Conservation (phyloP, 2,113 vertebrate species). For the Semicossyphus pulcher region DNA sequence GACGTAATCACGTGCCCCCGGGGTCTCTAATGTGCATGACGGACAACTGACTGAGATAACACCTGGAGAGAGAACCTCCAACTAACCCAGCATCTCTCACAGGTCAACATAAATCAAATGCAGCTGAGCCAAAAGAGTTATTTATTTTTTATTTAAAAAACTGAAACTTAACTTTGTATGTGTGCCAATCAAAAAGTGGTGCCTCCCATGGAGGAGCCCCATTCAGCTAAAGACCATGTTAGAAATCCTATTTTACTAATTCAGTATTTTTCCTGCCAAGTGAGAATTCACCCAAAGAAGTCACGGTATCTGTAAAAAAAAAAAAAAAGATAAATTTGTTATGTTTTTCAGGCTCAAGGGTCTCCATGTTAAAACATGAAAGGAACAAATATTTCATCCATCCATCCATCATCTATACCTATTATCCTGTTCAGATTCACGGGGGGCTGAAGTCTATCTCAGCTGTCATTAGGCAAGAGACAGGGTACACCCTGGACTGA, state of each 20-base stretch:
- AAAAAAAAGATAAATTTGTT: background rate
- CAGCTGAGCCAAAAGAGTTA: slow-evolving; percentile 10
- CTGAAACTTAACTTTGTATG: slow-evolving; percentile 13
- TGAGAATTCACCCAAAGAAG: slow-evolving; percentile 10
- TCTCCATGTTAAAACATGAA: background rate
- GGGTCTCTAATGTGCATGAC: slow-evolving; percentile 22
- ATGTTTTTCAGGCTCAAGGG: background rate
- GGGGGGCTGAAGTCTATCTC: too few species aligned
- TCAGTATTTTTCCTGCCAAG: background rate
- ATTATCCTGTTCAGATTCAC: too few species aligned
- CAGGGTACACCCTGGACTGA: too few species aligned
- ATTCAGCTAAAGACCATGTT: slow-evolving; percentile 17
- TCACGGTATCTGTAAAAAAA: background rate
- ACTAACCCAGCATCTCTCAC: slow-evolving; percentile 24
- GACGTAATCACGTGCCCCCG: background rate
- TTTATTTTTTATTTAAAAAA: slow-evolving; percentile 40
- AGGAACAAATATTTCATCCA: too few species aligned
- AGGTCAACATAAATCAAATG: slow-evolving; percentile 7
- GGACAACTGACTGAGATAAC: slow-evolving; percentile 11
- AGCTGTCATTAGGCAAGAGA: too few species aligned
- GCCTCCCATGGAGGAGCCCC: slow-evolving; percentile 57
- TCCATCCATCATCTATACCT: too few species aligned
- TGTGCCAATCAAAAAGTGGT: slow-evolving; percentile 20
- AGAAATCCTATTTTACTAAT: slow-evolving; percentile 31
- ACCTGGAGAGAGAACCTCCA: slow-evolving; percentile 18